phyloP scores from a whole-genome alignment of 2,797 vertebrate species.

The Scolopax rusticola region DNA sequence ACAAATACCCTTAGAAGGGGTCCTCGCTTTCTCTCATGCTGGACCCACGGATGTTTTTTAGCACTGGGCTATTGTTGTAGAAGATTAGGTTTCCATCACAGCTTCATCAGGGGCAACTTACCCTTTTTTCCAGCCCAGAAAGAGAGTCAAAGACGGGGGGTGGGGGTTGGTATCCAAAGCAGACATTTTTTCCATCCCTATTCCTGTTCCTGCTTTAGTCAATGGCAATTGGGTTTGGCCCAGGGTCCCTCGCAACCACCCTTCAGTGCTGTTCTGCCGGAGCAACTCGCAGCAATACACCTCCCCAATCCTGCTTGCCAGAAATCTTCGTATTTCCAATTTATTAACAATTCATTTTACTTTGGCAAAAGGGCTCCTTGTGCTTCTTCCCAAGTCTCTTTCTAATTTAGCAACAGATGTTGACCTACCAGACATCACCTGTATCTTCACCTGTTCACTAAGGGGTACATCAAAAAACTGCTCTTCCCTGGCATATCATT shows the following conservation, averaged over 20 bases:
- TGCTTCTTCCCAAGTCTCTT: background rate
- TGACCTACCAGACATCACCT: background rate
- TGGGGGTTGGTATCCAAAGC: background rate
- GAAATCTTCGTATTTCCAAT: background rate
- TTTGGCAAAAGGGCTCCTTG: background rate
- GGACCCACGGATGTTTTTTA: background rate
- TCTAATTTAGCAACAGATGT: background rate
- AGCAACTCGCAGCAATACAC: background rate
- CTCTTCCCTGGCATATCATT: background rate
- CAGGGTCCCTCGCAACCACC: rapidly evolving
- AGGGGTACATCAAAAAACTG: rapidly evolving
- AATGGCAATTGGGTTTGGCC: background rate
- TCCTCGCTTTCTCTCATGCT: background rate
- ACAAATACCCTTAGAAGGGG: background rate
- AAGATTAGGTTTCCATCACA: constrained; percentile 46
- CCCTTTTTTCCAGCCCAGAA: background rate
- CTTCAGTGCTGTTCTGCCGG: background rate
- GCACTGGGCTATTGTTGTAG: background rate
- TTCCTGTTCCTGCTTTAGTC: background rate
- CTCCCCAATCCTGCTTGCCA: background rate
- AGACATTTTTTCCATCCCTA: background rate
- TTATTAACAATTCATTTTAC: background rate
- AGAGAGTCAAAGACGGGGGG: background rate
- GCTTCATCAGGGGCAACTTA: constrained; percentile 4
- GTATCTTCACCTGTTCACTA: background rate